Base-by-base conservation (phyloP, 2,888 invertebrate genomes). In the Orthosia cruda region DNA sequence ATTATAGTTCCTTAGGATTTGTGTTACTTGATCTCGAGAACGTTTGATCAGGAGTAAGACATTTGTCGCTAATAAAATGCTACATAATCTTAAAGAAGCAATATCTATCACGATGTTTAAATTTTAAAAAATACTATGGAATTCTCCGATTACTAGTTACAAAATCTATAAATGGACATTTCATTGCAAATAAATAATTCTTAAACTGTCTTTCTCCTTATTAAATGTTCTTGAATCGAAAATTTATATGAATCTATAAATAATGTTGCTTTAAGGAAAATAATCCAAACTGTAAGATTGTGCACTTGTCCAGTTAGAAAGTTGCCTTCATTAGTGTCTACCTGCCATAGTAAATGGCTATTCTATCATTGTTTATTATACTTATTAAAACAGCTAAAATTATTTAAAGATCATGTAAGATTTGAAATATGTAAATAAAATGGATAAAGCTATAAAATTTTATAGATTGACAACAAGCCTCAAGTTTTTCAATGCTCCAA, bases 301-400 rank as follows among this genome's bases (percentile, higher is more conserved):
- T 80, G 63, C 74, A 80, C 23, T 68, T 84, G 88, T 89, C 88
- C 89, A 88, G 74, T 86, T 89, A 90, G 86, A 85, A 62, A 20
- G 79, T 86, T 90, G 91, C 90, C 90, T 92, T 91, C 81, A 80
- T 80, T 89, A 90, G 89, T 88, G 16, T 59, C 45, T 54, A 72
- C 49, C 67, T 70, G 64, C 70, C 71, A 71, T 71, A 61, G 55
- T 45, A 63, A 69, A 84, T 54, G n/a, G 54, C 61, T 85, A 86
- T 77, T 68, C 71, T 78, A 66, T 80, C 57, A 64, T 65, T 62
- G 49, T 75, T 75, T 26, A 58, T 70, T 50, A 55, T 62, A 18
- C 47, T 58, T 49, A 45, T 57, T 55, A 15, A 45, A 32, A 52
- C 13, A 47, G n/a, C 1, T 32, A n/a, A 23, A 61, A 13, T 20